phyloP scores from a whole-genome alignment of 2,888 invertebrate genomes.

The Tenthredo amoena region DNA sequence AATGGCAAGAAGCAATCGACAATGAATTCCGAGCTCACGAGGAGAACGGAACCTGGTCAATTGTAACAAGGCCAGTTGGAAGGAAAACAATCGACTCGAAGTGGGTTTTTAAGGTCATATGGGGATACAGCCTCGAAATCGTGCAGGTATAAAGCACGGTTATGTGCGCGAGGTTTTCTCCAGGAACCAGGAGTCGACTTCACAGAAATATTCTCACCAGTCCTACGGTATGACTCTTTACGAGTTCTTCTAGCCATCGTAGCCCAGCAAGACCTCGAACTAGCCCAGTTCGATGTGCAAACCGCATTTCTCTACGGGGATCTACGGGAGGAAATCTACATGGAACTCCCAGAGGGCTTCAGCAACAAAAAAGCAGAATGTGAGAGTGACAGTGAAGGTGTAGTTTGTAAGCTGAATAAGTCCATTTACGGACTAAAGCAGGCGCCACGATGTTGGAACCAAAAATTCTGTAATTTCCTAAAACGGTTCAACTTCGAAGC shows the following conservation, averaged over 20 bases:
- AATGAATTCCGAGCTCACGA: constrained; percentile 44
- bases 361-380: not conserved
- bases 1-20: constrained; percentile 38
- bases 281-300: constrained; percentile 30
- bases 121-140: constrained; percentile 5
- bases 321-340: not conserved
- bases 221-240: constrained; percentile 49
- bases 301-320: not conserved
- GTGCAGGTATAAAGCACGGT: constrained; percentile 40
- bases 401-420: not conserved
- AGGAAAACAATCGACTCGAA: constrained; percentile 45
- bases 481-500: constrained; percentile 56
- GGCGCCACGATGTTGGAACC: constrained; percentile 33
- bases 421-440: constrained; percentile 14
- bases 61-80: constrained; percentile 6
- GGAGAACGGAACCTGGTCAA: constrained; percentile 51
- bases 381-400: not conserved
- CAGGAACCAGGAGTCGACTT: constrained; percentile 48
- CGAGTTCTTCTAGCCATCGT: constrained; percentile 49
- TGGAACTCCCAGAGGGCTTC: constrained; percentile 17
- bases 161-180: constrained; percentile 45
- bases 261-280: constrained; percentile 38
- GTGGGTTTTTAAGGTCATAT: constrained; percentile 45
- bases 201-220: constrained; percentile 50
- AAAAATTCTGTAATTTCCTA: constrained; percentile 54